Evolutionary conservation across 2,113 vertebrate genomes (phyloP).

Genomic region (Pipra filicauda): DNA sequence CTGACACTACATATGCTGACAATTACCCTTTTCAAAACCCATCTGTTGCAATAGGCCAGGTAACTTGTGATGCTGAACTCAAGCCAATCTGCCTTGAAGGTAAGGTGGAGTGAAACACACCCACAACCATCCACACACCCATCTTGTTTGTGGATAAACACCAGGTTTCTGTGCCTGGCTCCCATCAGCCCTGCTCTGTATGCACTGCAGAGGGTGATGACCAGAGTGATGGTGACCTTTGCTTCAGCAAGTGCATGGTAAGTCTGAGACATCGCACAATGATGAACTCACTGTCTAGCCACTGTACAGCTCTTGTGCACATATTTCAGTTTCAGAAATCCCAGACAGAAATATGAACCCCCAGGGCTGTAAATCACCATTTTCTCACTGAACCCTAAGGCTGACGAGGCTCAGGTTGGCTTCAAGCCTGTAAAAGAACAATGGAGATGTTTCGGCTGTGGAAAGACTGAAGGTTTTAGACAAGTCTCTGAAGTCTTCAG

Average conservation of each 20-base stretch:
- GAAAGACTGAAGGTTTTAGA: neutral
- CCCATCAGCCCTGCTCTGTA: neutral
- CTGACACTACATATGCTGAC: neutral
- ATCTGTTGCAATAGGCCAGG: neutral
- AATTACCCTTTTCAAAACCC: neutral
- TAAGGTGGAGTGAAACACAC: neutral
- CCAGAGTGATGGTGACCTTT: neutral
- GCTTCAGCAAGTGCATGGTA: neutral
- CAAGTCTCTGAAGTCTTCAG: neutral
- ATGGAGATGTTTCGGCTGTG: neutral
- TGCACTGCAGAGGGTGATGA: neutral
- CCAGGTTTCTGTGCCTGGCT: neutral
- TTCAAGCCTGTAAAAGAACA: neutral
- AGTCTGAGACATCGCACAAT: neutral
- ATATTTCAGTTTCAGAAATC: slow-evolving; percentile 6
- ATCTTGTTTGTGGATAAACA: neutral
- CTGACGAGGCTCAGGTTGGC: neutral
- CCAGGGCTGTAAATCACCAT: neutral
- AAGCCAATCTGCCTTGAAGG: neutral
- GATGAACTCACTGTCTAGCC: slow-evolving; percentile 54
- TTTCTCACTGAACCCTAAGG: neutral
- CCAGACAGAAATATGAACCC: slow-evolving; percentile 15
- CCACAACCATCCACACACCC: neutral
- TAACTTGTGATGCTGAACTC: neutral
- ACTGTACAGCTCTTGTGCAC: neutral